Percentiles rank a stretch among this genome's conserved stretches.
Evolutionary conservation across 2,113 vertebrate genomes (phyloP).

Genomic region (Leptobrachium ailaonicum): DNA sequence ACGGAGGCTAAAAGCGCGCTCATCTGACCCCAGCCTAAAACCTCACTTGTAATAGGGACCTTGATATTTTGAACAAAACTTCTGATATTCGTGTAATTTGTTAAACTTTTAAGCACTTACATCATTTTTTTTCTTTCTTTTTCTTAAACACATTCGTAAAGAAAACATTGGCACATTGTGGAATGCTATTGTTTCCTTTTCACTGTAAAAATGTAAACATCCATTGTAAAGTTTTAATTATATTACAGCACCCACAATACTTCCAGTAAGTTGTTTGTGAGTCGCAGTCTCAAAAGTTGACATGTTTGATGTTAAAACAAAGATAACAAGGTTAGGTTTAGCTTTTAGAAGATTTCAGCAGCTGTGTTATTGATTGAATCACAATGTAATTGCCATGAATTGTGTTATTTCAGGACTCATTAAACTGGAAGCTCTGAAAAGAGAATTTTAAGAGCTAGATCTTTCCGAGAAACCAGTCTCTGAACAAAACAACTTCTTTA

Average conservation of each 20-base stretch:
- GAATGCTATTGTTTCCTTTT: neutral
- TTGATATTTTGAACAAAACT: too few species aligned
- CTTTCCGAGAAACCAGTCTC: slow-evolving; percentile 36
- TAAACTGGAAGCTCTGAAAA: slow-evolving; percentile 46
- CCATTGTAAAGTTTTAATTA: slow-evolving; percentile 4
- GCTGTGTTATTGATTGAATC: slow-evolving; percentile 50
- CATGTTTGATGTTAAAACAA: slow-evolving; percentile 31
- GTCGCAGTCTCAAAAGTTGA: neutral
- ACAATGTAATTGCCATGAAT: slow-evolving; percentile 54
- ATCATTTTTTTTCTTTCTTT: neutral
- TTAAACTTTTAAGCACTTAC: neutral
- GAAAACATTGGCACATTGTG: neutral
- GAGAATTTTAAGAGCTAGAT: slow-evolving; percentile 32
- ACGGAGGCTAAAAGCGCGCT: too few species aligned
- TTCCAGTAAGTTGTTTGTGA: slow-evolving; percentile 41
- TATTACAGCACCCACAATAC: slow-evolving; percentile 2
- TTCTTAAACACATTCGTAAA: neutral
- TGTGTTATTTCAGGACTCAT: slow-evolving; percentile 52
- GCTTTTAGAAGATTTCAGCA: slow-evolving; percentile 44
- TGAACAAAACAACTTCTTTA: neutral
- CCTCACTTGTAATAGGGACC: too few species aligned
- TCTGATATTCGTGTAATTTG: too few species aligned
- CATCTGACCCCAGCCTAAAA: too few species aligned
- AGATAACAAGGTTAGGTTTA: slow-evolving; percentile 25
- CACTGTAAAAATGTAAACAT: neutral